A percentile compares a stretch with the other conserved stretches of the same genome.
phyloP scores from a whole-genome alignment of 1,140 invertebrate genomes.

The Megathymus violae region DNA sequence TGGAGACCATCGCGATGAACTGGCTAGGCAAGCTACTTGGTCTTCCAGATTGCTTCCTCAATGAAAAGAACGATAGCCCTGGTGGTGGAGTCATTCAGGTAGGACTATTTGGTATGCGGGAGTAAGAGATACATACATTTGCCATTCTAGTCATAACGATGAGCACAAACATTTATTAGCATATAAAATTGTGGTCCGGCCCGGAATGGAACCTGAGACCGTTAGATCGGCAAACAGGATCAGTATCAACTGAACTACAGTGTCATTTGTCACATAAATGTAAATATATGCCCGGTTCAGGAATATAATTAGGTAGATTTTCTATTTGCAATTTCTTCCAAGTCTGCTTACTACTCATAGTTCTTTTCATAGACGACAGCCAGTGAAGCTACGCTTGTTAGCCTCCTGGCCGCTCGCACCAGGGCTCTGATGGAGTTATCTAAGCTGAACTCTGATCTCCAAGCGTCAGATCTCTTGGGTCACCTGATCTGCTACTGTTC shows the following conservation, averaged over 20 bases:
- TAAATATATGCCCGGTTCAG: no score
- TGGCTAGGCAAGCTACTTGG: slow-evolving; percentile 98
- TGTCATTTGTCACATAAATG: no score
- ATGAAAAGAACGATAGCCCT: slow-evolving; percentile 87
- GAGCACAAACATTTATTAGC: no score
- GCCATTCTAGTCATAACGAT: no score
- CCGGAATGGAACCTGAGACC: no score
- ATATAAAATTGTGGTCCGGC: no score
- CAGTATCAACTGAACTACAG: no score
- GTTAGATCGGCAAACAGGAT: no score
- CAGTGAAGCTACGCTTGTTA: slow-evolving; percentile 96
- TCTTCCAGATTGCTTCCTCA: slow-evolving; percentile 94
- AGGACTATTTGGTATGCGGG: no score
- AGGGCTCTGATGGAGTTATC: slow-evolving; percentile 90
- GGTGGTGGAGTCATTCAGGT: slow-evolving; percentile 97
- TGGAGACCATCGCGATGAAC: slow-evolving; percentile 98
- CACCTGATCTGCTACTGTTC: slow-evolving; percentile 97
- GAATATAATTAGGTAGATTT: no score
- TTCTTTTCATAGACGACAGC: slow-evolving; percentile 87
- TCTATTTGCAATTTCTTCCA: not conserved
- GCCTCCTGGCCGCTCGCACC: slow-evolving; percentile 94
- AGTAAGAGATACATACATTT: no score
- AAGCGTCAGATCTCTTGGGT: slow-evolving; percentile 95
- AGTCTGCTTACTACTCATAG: not conserved
- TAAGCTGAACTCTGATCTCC: slow-evolving; percentile 87